Evolutionary conservation across 64 coral and sea anemone species (phyloP).

Genomic region (Dendrophyllia cribrosa): DNA sequence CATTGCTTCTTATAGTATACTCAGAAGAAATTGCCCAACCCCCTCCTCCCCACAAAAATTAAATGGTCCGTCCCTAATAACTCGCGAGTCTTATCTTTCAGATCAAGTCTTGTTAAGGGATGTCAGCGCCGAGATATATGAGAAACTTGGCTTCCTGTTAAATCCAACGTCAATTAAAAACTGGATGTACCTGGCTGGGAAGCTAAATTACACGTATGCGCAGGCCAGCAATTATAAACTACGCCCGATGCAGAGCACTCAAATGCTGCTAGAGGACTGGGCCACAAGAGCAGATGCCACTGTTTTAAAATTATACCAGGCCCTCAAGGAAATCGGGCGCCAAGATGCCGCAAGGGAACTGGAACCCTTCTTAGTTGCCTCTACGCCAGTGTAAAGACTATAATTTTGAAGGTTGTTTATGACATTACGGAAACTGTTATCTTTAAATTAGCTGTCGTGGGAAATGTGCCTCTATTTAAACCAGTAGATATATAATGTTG

Average conservation of each 20-base stretch:
- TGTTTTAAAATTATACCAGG: slow-evolving; percentile 40
- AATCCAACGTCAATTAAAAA: slow-evolving; percentile 38
- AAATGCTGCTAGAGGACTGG: slow-evolving; percentile 49
- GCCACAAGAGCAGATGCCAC: neutral
- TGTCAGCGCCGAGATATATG: slow-evolving; percentile 37
- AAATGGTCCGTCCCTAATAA: too few species aligned
- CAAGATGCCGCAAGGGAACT: slow-evolving; percentile 40
- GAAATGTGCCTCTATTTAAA: too few species aligned
- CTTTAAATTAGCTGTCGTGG: too few species aligned
- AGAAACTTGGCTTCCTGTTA: slow-evolving; percentile 40
- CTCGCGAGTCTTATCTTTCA: neutral
- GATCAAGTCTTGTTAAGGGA: slow-evolving; percentile 50
- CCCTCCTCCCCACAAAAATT: too few species aligned
- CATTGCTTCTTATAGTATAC: too few species aligned
- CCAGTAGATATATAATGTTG: too few species aligned
- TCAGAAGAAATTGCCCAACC: too few species aligned
- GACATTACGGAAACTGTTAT: too few species aligned
- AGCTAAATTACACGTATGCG: slow-evolving; percentile 9
- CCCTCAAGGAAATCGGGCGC: slow-evolving; percentile 47
- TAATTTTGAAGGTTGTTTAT: too few species aligned
- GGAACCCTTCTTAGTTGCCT: slow-evolving; percentile 9
- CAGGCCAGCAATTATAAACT: slow-evolving; percentile 64
- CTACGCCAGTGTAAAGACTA: neutral
- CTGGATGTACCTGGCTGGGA: slow-evolving; percentile 64
- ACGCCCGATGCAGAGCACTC: slow-evolving; percentile 44